Percentiles rank a stretch among this genome's conserved stretches.
phyloP scores from a whole-genome alignment of 2,888 invertebrate genomes.

The Philonicus albiceps region DNA sequence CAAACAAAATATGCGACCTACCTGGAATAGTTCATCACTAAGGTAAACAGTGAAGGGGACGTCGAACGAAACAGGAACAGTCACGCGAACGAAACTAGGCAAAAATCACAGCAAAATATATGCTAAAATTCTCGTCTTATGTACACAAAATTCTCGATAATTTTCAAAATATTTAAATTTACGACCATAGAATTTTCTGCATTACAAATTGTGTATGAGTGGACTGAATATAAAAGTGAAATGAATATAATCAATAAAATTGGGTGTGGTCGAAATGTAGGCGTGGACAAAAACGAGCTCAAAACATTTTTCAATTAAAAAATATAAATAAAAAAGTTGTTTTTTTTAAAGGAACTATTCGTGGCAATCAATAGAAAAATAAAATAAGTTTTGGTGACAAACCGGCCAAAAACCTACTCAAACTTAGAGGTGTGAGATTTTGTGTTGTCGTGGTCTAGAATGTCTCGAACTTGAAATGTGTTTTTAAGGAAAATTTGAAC shows the following conservation, averaged over 20 bases:
- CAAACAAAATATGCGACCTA: slow-evolving; percentile 32
- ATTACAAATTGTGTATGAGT: neutral
- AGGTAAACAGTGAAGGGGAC: neutral
- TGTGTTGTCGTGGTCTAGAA: neutral
- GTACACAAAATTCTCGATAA: neutral
- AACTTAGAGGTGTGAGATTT: slow-evolving; percentile 6
- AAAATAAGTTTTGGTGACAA: neutral
- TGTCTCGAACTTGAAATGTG: neutral
- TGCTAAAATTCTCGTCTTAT: neutral
- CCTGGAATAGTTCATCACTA: slow-evolving; percentile 7
- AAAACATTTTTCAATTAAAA: neutral
- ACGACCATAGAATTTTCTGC: neutral
- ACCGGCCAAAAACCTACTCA: slow-evolving; percentile 13
- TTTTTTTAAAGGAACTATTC: neutral
- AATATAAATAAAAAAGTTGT: neutral
- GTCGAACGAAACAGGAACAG: slow-evolving; percentile 16
- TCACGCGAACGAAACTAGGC: neutral
- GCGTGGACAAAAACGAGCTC: slow-evolving; percentile 17
- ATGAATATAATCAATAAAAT: neutral
- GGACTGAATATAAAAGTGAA: neutral
- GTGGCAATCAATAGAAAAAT: neutral
- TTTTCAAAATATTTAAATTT: neutral
- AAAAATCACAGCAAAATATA: neutral
- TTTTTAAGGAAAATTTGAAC: neutral
- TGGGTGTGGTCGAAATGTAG: slow-evolving; percentile 3